Base-by-base conservation (phyloP, 2,888 invertebrate species). In the Monochamus alternatus region DNA sequence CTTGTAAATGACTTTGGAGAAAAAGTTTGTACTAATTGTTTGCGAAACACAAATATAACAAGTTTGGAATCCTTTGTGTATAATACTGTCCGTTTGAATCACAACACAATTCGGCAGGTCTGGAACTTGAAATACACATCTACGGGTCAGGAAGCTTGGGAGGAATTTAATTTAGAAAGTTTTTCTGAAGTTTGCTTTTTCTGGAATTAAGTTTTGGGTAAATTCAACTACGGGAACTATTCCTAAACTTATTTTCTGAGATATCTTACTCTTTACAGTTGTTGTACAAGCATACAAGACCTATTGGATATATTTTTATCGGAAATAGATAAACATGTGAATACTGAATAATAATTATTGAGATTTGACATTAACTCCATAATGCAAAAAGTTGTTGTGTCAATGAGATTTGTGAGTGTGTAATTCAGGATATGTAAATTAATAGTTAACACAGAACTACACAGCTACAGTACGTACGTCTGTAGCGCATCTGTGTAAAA, bases 81-180 rank as follows among this genome's bases (percentile, higher is more conserved):
- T 14, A 43, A 63, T 38, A n/a, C 62, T 63, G 62, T 63, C 62
- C 43, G 43, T 63, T 14, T 14, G 43, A 43, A 60, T 5, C 4
- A 63, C 38, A 63, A 43, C 43, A 63, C 30, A 64, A 64, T 47
- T 64, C 31, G 64, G 64, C 64, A 64, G 47, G 64, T 38, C 44
- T 64, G n/a, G 55, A 55, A 64, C 47, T 64, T 64, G 64, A 47
- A 47, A 64, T 64, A 64, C 64, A 64, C 64, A 64, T 47, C 47
- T 64, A 47, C 64, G 47, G 64, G 32, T 64, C 64, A 64, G 64
- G 64, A 64, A 47, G 47, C 64, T 47, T 30, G 9, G 47, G 75
- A 75, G 83, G 86, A 87, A 87, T 87, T 86, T 86, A 87, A 87
- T 87, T 87, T 86, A 78, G 85, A 84, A 87, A 87, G 85, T 87